phyloP scores from a whole-genome alignment of 2,888 invertebrate species.

The Chaitophorus viminalis region DNA sequence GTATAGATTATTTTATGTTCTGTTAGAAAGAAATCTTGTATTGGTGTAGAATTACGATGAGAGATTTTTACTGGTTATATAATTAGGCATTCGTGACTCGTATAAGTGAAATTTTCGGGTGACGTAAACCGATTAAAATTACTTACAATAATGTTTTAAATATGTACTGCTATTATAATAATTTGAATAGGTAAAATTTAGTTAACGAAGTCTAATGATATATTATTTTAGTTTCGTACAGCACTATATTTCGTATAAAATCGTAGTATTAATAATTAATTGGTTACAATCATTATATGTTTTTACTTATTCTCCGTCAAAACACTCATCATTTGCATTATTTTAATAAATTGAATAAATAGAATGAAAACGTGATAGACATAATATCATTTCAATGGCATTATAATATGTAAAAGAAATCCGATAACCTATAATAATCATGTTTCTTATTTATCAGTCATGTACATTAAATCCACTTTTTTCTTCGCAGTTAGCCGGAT shows the following conservation, averaged over 20 bases:
- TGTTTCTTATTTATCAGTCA: conserved; percentile 1
- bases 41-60: conserved; percentile 12
- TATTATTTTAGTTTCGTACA: not conserved
- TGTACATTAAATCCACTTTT: conserved; percentile 17
- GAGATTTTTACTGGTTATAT: conserved; percentile 42
- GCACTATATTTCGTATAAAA: not conserved
- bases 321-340: not conserved
- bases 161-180: not conserved
- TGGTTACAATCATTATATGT: conserved; percentile 4
- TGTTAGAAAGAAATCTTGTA: conserved; percentile 21
- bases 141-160: not conserved
- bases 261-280: not conserved
- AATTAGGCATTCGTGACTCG: conserved; percentile 50
- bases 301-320: not conserved
- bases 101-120: conserved; percentile 55
- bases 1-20: conserved; percentile 20
- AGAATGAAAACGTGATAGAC: not conserved
- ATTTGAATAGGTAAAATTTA: not conserved
- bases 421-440: conserved; percentile 39
- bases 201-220: not conserved
- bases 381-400: not conserved
- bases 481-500: conserved; percentile 10
- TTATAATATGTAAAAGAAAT: conserved; percentile 19
- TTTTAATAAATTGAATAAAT: conserved; percentile 16
- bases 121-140: conserved; percentile 57